Base-by-base conservation (phyloP, 2,113 vertebrate species). In the Argyrosomus japonicus region DNA sequence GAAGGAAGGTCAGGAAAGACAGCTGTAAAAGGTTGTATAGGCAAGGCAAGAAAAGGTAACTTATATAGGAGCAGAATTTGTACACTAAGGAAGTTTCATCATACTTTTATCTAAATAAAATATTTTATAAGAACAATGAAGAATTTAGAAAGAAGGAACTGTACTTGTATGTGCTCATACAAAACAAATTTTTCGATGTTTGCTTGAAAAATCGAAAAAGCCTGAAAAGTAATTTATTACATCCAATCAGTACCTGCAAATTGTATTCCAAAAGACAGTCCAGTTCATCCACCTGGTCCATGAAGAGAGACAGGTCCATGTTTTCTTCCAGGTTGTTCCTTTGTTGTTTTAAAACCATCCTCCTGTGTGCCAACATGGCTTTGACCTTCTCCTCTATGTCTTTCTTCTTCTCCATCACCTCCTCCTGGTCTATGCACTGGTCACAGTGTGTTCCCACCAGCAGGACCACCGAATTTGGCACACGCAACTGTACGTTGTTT, bases 401-500 rank as follows among this genome's bases (percentile, higher is more conserved):
- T 9, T 12, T 36, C 56, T 79, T 84, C 56, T 84, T 84, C 62
- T 84, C 75, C 63, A 56, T 74, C 47, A 84, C 75, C 69, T 84
- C 82, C 14, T 84, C 68, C 48, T 62, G 56, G 48, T 79, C 82
- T 74, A 25, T 47, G 62, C 82, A 79, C 69, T 84, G 75, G 57
- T 84, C 82, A 1, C 82, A 79, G 69, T 84, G 82, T 62, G 82
- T 84, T 68, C 82, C 82, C 47, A 84, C 82, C 56, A 84, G 63
- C 48, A 84, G n/a, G 23, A 84, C 75, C 69, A 79, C 62, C 8
- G 75, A 71, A 43, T 84, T 64, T 21, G 82, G 82, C 63, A 79
- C 82, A 36, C 82, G 82, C 50, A 84, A 5, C 68, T 84, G 82
- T 47, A 84, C 79, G 82, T 84, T 84, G 82, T 84, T 84, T 36